Evolutionary conservation across 2,797 vertebrate species (phyloP).

Genomic region (Aratinga solstitialis): DNA sequence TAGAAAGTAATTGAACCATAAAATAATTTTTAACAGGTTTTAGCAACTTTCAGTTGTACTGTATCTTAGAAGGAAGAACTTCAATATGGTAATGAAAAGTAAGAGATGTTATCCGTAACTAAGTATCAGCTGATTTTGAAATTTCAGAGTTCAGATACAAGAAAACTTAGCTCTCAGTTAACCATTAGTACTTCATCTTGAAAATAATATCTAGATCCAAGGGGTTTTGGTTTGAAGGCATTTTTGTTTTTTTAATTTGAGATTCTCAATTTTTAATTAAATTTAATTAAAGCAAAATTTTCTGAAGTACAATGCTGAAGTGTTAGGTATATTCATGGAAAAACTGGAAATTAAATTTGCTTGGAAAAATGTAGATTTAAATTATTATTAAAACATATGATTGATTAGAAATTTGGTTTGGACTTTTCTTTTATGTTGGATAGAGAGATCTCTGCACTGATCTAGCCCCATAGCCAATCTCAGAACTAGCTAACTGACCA

Average conservation of each 20-base stretch:
- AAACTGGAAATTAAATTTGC: fast-evolving
- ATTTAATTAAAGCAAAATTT: not conserved
- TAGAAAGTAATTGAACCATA: not conserved
- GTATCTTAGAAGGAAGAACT: not conserved
- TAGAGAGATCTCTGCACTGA: not conserved
- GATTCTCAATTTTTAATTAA: not conserved
- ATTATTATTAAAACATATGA: not conserved
- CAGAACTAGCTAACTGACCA: not conserved
- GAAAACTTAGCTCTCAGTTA: not conserved
- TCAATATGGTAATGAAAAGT: not conserved
- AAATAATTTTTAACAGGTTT: not conserved
- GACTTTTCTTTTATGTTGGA: not conserved
- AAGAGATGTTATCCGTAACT: not conserved
- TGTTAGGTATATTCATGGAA: not conserved
- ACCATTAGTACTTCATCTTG: not conserved
- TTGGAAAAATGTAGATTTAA: not conserved
- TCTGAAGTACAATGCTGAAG: not conserved
- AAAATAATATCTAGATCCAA: not conserved
- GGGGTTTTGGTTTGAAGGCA: fast-evolving
- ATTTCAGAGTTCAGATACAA: not conserved
- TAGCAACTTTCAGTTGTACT: not conserved
- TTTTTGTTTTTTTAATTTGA: not conserved
- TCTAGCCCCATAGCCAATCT: not conserved
- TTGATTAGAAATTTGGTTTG: not conserved
- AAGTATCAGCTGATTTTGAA: not conserved